phyloP scores from a whole-genome alignment of 1,140 invertebrate species.

The Dreissena polymorpha region DNA sequence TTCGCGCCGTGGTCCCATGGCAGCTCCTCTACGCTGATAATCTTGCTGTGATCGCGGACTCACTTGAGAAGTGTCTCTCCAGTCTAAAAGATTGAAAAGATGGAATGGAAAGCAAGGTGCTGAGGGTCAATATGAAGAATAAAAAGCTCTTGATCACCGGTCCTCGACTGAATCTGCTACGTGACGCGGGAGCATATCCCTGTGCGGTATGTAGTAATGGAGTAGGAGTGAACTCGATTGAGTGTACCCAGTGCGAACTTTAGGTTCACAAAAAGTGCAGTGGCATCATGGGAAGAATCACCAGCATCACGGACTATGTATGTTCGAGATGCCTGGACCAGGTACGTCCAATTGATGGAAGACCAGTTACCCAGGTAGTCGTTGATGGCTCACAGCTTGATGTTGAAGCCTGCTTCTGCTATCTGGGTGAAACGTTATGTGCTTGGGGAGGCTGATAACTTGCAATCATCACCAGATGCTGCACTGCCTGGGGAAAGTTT shows the following conservation, averaged over 20 bases:
- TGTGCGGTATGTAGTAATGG: constrained; percentile 1
- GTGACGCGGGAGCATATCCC: background rate
- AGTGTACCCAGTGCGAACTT: constrained; percentile 1
- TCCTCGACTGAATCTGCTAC: background rate
- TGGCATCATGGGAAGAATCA: background rate
- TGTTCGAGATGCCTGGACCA: background rate
- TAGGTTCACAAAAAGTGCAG: too few relatives aligned
- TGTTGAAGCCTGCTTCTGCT: background rate
- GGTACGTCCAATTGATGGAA: constrained; percentile 19
- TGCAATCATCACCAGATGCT: background rate
- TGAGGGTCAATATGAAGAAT: constrained; percentile 16
- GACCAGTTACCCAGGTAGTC: constrained; percentile 1
- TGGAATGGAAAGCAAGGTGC: constrained; percentile 12
- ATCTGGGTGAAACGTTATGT: constrained; percentile 19
- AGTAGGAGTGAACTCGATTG: background rate
- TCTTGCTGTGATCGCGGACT: background rate
- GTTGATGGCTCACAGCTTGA: background rate
- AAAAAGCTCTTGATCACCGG: constrained; percentile 16
- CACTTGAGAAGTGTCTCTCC: background rate
- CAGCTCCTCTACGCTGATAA: constrained; percentile 11
- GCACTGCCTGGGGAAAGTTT: constrained; percentile 8
- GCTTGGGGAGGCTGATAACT: background rate
- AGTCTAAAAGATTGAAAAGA: constrained; percentile 10
- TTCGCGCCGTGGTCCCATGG: constrained; percentile 7
- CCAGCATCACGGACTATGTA: background rate